Conservation (phyloP, 2,888 invertebrate genomes). For the Drosophila pegasa region DNA sequence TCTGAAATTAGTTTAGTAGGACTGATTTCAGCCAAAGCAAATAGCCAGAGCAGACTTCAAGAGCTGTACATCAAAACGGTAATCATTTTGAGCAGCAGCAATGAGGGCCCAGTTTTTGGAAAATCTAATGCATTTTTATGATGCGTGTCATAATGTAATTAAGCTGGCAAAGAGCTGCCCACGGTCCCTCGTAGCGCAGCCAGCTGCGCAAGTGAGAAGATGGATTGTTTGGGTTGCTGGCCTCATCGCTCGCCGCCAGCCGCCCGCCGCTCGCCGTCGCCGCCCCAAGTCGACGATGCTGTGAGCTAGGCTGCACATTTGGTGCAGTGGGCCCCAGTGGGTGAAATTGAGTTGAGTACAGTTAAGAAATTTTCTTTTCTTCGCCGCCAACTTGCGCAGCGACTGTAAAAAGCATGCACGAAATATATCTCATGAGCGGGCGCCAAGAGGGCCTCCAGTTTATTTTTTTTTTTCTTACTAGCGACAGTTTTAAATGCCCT, state of each 20-base stretch:
- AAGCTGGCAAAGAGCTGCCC: constrained; percentile 27
- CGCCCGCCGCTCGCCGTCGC: too few relatives aligned
- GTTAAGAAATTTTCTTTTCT: constrained; percentile 82
- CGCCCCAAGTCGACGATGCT: constrained; percentile 24
- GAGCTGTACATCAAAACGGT: constrained; percentile 31
- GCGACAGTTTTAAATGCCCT: constrained; percentile 32
- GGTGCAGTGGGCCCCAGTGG: constrained; percentile 83
- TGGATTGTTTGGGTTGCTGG: constrained; percentile 32
- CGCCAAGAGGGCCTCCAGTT: background rate
- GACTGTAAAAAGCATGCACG: constrained; percentile 64
- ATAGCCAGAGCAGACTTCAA: constrained; percentile 5
- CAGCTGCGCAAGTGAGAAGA: constrained; percentile 18
- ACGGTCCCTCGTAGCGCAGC: constrained; percentile 9
- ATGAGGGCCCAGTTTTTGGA: constrained; percentile 7
- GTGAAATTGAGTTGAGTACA: constrained; percentile 83
- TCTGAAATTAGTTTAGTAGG: constrained; percentile 26
- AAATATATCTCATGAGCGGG: constrained; percentile 36
- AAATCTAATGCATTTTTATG: constrained; percentile 55
- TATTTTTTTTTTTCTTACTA: background rate
- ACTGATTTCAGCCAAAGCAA: constrained; percentile 13
- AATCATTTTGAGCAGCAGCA: constrained; percentile 2
- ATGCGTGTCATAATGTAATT: constrained; percentile 79
- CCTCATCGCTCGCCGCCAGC: background rate
- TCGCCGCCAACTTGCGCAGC: constrained; percentile 60
- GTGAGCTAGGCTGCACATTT: constrained; percentile 80